Evolutionary conservation across 2,888 invertebrate species (phyloP), one percentile per base, ranked within the genome.

Genomic region (Macropis europaea): DNA sequence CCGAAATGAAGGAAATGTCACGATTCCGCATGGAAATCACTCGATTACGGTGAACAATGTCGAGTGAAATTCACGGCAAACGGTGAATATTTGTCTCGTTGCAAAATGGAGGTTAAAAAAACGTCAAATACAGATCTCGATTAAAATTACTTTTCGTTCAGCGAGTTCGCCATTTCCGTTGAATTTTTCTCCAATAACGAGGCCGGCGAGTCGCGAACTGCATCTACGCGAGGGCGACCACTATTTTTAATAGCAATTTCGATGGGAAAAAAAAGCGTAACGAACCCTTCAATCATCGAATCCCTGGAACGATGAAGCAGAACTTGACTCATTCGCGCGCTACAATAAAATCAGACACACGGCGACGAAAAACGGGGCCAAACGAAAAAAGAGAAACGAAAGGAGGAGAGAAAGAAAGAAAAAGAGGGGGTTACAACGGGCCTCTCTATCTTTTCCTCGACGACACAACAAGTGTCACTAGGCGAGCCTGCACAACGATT

Each of bases 401-500:
- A 24, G 19, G 13, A 22, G 26, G 28, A 19, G 19, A 26, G 13
- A 47, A 53, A 36, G 40, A 28, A 70, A 47, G 34, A 45, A 50
- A 40, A 53, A 47, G 32, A 64, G n/a, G 34, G n/a, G n/a, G n/a
- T n/a, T n/a, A n/a, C n/a, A 50, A 67, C 19, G 45, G 60, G 50
- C 30, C 38, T 59, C 56, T 61, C 54, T 54, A 61, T 80, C 57
- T 57, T 42, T 59, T 75, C 62, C 76, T 77, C 45, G 75, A 74
- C 70, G 76, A 54, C 81, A 79, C 71, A 81, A 81, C 73, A 73
- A 77, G 77, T 75, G 73, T 64, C 60, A 81, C 81, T 81, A 81
- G 62, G 69, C 81, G 81, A 70, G 57, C 80, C 82, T 80, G 83
- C 81, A 82, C 80, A 82, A 83, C 71, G 73, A 81, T 74, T 79